Base-by-base conservation (phyloP, 2,797 vertebrate species). In the Allobates femoralis region DNA sequence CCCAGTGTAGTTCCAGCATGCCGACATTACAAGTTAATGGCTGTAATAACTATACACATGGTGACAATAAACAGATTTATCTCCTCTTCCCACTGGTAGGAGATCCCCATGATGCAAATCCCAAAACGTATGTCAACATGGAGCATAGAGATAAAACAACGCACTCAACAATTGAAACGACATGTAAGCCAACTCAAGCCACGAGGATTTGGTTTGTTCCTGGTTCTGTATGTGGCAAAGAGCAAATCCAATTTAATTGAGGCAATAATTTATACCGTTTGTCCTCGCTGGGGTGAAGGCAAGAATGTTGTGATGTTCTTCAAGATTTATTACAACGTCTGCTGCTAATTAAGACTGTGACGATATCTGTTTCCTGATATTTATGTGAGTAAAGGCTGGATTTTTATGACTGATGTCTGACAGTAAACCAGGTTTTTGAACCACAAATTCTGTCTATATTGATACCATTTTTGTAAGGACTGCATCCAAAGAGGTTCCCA, bases 271-370 rank as follows among this genome's bases (percentile, higher is more conserved):
- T 32, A 14, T 66, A 2, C 60, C 41, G 28, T 6, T 51, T 67
- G 46, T 64, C 79, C 28, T 28, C 30, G 26, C 23, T 19, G n/a
- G 58, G 41, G 18, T 80, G 41, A 81, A 50, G 46, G 41, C 16
- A 81, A 28, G 26, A 81, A 80, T 80, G 60, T 80, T 77, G 23
- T 28, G 1, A 7, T 21, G 18, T 30, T 16, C 4, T 66, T 18
- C 10, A 67, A 81, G 79, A 66, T 81, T 81, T 81, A 66, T 62
- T 21, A 10, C 62, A 23, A 23, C 28, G 79, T 81, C 79, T 81
- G 79, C 46, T 81, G 62, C 41, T 66, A 46, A 67, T 81, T 81
- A 66, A 4, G 60, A 66, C 46, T 32, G n/a, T 30, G 23, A 15
- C 21, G 18, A 30, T 56, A 23, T 77, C 46, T 30, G 46, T 26